These are phyloP conservation scores for Capromys pilorides DNA, from an alignment of 2,797 vertebrate species.

Conservation along the genomic window DNA sequence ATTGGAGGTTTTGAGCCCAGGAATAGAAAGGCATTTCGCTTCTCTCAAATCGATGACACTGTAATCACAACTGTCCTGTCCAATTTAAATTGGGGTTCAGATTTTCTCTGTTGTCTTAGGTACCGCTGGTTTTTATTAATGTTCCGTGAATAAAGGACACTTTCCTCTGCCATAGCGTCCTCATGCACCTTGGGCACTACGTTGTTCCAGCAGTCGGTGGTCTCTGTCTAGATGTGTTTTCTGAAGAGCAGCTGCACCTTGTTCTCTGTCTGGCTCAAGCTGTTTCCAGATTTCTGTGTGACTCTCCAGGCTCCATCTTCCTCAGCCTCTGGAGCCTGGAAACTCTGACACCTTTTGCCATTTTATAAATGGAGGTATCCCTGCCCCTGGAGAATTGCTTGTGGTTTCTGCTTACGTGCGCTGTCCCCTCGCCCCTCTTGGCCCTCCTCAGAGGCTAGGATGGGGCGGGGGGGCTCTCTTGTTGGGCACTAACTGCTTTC, in stretches of 20 bases:
- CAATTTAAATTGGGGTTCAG: background rate
- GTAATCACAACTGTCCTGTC: background rate
- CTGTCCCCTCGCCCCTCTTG: background rate
- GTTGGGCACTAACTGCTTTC: background rate
- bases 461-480: background rate
- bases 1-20: background rate
- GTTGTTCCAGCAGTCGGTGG: background rate
- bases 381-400: background rate
- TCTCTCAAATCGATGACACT: background rate
- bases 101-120: background rate
- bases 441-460: background rate
- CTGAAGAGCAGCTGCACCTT: background rate
- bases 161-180: background rate
- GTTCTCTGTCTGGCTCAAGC: background rate
- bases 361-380: background rate
- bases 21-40: background rate
- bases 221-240: background rate
- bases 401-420: background rate
- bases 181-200: background rate
- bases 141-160: background rate
- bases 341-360: background rate
- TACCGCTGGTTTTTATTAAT: background rate
- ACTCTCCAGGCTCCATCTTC: background rate
- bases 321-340: background rate
- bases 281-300: background rate